Base-by-base conservation (phyloP, 2,888 invertebrate genomes). In the Griposia aprilina region DNA sequence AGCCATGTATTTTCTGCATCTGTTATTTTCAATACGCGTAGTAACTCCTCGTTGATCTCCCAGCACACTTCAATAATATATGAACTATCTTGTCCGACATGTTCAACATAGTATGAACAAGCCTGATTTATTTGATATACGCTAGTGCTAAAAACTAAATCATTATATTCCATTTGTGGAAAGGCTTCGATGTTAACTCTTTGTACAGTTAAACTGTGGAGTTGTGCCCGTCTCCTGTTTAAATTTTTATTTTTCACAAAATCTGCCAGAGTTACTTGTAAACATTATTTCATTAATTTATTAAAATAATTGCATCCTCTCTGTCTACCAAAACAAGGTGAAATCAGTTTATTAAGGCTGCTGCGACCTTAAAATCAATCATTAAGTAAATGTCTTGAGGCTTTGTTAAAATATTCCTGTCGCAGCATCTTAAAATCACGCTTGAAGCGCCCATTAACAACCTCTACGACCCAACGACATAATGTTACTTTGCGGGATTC, bases 331-430 rank as follows among this genome's bases (percentile, higher is more conserved):
- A 20, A 74, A 65, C 68, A n/a, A 55, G 63, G 59, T 78, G 74
- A 68, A 72, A 77, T 26, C 23, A 62, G 59, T 74, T 81, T 60
- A 76, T 63, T 48, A 80, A n/a, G 11, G 80, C 76, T n/a, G 80
- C 76, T 50, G 80, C 76, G 1, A 65, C 59, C n/a, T 30, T 60
- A 52, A 76, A 76, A 73, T 80, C 68, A 57, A 26, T 36, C 30
- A 36, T 36, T 36, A 36, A n/a, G n/a, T n/a, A n/a, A 36, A 36
- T 36, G 30, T 36, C 30, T 36, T 36, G 30, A 36, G 30, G 30
- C 30, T 36, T 36, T 36, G 30, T 36, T 36, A 36, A 36, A 36
- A 36, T 36, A 36, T 36, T 36, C 30, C 30, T 36, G 30, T 36
- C 30, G 30, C 30, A 36, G 30, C 3, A 36, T 2, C 36, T 36